A percentile compares a stretch with the other conserved stretches of the same genome.
Evolutionary conservation across 1,140 invertebrate genomes (phyloP).

Genomic region (Rhagoletis pomonella): DNA sequence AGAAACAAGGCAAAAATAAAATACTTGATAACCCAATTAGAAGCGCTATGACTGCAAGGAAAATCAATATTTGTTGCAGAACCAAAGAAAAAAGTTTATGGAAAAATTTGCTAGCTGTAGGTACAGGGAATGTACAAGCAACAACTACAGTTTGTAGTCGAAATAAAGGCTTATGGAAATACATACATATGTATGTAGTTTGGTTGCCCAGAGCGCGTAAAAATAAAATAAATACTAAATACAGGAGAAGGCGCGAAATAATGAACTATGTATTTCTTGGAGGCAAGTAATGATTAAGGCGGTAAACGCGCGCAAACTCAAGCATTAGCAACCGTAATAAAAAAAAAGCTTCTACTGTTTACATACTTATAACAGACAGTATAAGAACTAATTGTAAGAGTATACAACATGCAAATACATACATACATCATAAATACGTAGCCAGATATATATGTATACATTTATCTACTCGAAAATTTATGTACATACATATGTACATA

Average conservation of each 20-base stretch:
- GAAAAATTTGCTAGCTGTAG: neutral
- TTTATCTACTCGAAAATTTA: neutral
- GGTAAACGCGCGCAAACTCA: neutral
- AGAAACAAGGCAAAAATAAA: neutral
- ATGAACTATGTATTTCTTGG: neutral
- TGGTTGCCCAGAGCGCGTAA: neutral
- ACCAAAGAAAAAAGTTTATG: neutral
- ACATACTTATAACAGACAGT: neutral
- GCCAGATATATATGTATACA: neutral
- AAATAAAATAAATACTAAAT: neutral
- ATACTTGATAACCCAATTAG: constrained; percentile 30
- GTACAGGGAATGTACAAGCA: neutral
- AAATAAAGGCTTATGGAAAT: neutral
- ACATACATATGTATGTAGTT: neutral
- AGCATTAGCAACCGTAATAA: no score
- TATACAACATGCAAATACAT: neutral
- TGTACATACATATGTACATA: neutral
- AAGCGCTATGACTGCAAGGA: neutral
- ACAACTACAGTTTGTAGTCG: no score
- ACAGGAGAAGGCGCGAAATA: neutral
- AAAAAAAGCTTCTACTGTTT: no score
- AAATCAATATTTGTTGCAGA: neutral
- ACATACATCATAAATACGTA: neutral
- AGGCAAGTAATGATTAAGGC: neutral
- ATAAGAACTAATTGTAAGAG: neutral